Conservation (phyloP, 64 coral and sea anemone genomes). For the Montipora sp. region DNA sequence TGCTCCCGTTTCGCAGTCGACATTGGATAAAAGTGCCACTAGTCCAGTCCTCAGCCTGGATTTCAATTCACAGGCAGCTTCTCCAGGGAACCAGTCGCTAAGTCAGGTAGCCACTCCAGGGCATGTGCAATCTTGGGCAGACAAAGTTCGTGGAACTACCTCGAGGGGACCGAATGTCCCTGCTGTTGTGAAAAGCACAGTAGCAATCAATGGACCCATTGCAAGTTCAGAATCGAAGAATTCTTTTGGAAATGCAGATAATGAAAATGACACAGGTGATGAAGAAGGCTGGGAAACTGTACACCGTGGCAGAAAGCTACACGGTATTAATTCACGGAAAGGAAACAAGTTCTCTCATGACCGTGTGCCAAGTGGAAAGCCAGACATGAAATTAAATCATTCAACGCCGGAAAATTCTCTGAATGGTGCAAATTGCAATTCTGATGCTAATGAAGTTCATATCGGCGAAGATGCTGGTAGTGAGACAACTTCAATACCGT, state of each 20-base stretch:
- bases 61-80: conserved; percentile 16
- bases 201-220: not conserved
- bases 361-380: not conserved
- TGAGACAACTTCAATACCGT: not conserved
- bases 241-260: not conserved
- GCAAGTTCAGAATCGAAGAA: not conserved
- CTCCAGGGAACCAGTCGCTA: not conserved
- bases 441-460: not conserved
- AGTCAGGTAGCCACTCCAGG: not conserved
- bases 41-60: conserved; percentile 49
- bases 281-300: conserved; percentile 97
- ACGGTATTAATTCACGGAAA: conserved; percentile 35
- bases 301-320: conserved; percentile 74
- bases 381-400: conserved; percentile 8
- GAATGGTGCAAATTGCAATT: conserved; percentile 25
- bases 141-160: conserved; percentile 50
- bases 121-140: conserved; percentile 59
- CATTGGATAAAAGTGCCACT: conserved; percentile 36
- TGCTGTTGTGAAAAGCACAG: conserved; percentile 29
- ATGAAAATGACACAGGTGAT: conserved; percentile 53
- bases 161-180: not conserved
- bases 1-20: conserved; percentile 46
- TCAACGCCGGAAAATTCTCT: not conserved
- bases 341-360: conserved; percentile 1
- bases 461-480: not conserved